phyloP scores from a whole-genome alignment of 1,140 invertebrate species.

The Ephestia elutella region DNA sequence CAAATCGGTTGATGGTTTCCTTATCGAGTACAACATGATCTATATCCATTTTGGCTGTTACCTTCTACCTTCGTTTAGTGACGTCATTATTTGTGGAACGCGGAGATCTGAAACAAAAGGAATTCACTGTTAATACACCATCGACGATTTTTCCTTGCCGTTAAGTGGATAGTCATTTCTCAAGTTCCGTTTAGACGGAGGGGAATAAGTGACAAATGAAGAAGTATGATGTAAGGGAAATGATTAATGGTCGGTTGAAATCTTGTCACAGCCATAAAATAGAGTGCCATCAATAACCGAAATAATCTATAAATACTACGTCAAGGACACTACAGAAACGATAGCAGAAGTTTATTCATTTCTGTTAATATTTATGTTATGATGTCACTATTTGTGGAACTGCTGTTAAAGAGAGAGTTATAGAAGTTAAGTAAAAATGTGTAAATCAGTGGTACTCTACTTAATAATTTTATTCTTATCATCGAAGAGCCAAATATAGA shows the following conservation, averaged over 20 bases:
- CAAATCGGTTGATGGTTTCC: conserved; percentile 65
- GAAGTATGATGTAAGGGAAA: conserved; percentile 39
- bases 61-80: conserved; percentile 38
- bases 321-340: background rate
- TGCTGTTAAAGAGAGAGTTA: no score
- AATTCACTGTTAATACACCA: conserved; percentile 28
- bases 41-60: conserved; percentile 62
- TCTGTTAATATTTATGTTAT: no score
- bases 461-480: no score
- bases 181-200: conserved; percentile 43
- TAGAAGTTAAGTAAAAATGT: no score
- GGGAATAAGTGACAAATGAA: conserved; percentile 55
- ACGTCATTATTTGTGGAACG: conserved; percentile 38
- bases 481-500: no score
- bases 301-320: conserved; percentile 8
- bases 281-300: conserved; percentile 5
- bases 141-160: conserved; percentile 24
- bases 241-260: conserved; percentile 41
- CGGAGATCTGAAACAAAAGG: conserved; percentile 58
- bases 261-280: conserved; percentile 13
- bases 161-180: conserved; percentile 48
- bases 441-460: no score
- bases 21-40: conserved; percentile 66
- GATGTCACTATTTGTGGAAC: no score
- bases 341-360: background rate